Percentiles rank a stretch among this genome's conserved stretches.
These are phyloP conservation scores for Thamnophis sirtalis DNA, from an alignment of 2,113 vertebrate genomes.

Conservation along the genomic window DNA sequence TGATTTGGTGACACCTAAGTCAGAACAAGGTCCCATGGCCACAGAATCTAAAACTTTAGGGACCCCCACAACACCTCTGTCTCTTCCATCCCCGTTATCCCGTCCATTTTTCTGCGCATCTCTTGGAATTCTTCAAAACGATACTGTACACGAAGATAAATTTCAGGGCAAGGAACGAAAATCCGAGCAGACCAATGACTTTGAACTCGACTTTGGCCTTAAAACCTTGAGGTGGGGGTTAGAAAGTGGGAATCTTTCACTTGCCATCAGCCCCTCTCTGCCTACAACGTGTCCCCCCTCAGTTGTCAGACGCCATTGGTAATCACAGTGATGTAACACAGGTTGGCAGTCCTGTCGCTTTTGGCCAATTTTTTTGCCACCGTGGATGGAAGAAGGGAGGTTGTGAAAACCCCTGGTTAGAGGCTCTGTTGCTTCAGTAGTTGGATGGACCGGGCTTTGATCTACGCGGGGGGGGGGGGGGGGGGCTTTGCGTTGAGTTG, in stretches of 20 bases:
- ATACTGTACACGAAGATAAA: neutral
- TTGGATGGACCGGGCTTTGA: neutral
- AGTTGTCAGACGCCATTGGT: slow-evolving; percentile 47
- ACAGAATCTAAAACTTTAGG: neutral
- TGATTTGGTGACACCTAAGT: too few species aligned
- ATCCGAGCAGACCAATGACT: neutral
- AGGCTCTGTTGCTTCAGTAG: neutral
- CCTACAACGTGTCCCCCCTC: neutral
- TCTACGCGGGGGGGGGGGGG: neutral
- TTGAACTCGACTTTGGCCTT: slow-evolving; percentile 27
- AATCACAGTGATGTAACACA: neutral
- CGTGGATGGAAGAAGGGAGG: neutral
- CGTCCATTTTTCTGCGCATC: neutral
- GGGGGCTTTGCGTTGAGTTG: neutral
- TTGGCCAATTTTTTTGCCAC: neutral
- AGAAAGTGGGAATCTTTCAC: neutral
- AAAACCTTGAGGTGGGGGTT: neutral
- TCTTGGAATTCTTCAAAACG: neutral
- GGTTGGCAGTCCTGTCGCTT: slow-evolving; percentile 1
- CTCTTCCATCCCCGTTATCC: too few species aligned
- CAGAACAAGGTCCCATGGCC: too few species aligned
- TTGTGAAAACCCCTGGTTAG: neutral
- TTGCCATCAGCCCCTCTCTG: slow-evolving; percentile 11
- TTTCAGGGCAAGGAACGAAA: neutral
- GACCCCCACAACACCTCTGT: neutral